A percentile compares a stretch with the other conserved stretches of the same genome.
Evolutionary conservation across 2,113 vertebrate genomes (phyloP).

Genomic region (Peromyscus polionotus): DNA sequence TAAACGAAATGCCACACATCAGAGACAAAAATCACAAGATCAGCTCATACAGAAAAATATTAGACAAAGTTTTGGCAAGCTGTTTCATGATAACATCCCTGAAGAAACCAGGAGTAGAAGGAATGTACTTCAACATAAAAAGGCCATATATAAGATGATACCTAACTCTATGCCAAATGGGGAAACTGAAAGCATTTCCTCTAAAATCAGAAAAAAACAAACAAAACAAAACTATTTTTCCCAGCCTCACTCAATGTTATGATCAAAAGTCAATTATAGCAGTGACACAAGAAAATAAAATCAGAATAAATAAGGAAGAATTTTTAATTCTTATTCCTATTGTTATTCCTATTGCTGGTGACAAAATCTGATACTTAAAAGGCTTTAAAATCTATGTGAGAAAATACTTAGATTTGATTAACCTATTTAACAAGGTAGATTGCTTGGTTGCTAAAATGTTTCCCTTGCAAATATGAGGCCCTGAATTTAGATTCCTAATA

Average conservation of each 20-base stretch:
- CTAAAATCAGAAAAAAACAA: not conserved
- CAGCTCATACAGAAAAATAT: not conserved
- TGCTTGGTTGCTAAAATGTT: not conserved
- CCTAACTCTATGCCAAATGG: not conserved
- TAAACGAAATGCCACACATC: not conserved
- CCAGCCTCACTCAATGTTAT: fast-evolving
- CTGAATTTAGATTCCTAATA: not conserved
- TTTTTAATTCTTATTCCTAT: not conserved
- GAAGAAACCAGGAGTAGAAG: not conserved
- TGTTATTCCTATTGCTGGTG: not conserved
- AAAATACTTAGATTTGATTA: not conserved
- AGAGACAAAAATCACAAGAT: not conserved
- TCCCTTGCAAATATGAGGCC: not conserved
- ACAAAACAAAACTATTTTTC: not conserved
- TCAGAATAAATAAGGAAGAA: not conserved
- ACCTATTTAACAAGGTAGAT: not conserved
- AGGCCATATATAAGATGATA: not conserved
- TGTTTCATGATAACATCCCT: not conserved
- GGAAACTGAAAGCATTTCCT: not conserved
- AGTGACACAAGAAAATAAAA: not conserved
- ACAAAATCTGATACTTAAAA: not conserved
- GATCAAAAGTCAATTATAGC: not conserved
- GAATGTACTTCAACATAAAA: not conserved
- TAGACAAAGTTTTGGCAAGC: not conserved
- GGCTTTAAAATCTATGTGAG: not conserved